These are phyloP conservation scores for Lepidurus packardi DNA, from an alignment of 1,140 invertebrate genomes.

Conservation along the genomic window DNA sequence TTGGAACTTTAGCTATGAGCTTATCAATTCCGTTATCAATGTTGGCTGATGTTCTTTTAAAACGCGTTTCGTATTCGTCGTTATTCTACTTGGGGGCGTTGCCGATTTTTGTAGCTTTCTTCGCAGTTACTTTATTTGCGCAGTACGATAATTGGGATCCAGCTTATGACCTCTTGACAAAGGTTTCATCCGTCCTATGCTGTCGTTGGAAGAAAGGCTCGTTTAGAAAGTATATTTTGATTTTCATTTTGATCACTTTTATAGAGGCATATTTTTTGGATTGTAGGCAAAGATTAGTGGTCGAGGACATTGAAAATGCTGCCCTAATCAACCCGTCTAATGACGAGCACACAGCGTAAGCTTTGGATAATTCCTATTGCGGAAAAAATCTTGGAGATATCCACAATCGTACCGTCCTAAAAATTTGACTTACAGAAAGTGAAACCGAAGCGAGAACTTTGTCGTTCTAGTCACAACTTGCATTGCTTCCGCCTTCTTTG, in stretches of 20 bases:
- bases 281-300: neutral
- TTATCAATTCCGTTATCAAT: constrained; percentile 79
- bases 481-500: neutral
- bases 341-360: neutral
- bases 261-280: neutral
- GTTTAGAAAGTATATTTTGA: neutral
- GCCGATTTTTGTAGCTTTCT: constrained; percentile 70
- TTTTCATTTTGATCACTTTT: neutral
- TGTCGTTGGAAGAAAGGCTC: neutral
- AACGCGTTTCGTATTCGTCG: constrained; percentile 63
- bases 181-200: constrained; percentile 30
- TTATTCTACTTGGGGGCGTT: constrained; percentile 73
- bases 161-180: constrained; percentile 43
- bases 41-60: constrained; percentile 70
- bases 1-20: constrained; percentile 73
- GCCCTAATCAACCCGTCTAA: neutral
- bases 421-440: neutral
- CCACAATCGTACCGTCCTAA: neutral
- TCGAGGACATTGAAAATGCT: neutral
- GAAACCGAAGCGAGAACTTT: neutral
- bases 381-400: neutral
- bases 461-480: constrained; percentile 9
- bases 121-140: constrained; percentile 65
- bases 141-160: constrained; percentile 84
- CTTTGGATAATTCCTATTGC: neutral